phyloP scores from a whole-genome alignment of 2,113 vertebrate species.

The Leptodactylus fuscus region DNA sequence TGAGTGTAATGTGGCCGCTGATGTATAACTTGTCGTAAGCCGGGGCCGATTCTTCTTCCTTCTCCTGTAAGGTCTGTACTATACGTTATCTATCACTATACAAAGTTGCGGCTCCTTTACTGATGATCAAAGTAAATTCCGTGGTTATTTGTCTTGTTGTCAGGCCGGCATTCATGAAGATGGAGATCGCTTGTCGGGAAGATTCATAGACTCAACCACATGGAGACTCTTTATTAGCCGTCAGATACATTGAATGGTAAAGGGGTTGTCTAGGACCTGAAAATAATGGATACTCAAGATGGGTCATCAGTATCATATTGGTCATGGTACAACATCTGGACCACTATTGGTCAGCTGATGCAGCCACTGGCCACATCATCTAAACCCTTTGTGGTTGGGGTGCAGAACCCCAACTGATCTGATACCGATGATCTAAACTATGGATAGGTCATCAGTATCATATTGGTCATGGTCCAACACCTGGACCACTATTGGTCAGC shows the following conservation, averaged over 20 bases:
- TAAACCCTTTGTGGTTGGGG: too few species aligned
- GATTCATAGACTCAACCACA: background rate
- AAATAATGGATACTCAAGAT: too few species aligned
- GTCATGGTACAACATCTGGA: too few species aligned
- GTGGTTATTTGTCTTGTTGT: conserved; percentile 46
- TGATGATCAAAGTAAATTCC: background rate
- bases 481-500: too few species aligned
- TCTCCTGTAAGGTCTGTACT: background rate
- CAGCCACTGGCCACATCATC: too few species aligned
- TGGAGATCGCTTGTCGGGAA: conserved; percentile 30
- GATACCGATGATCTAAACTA: too few species aligned
- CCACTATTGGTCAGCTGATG: too few species aligned
- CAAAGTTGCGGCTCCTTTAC: conserved; percentile 3
- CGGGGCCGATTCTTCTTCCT: background rate
- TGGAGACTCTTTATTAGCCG: background rate
- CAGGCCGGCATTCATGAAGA: conserved; percentile 36
- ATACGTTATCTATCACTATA: background rate
- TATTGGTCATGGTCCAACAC: too few species aligned
- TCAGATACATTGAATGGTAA: background rate
- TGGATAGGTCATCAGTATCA: too few species aligned
- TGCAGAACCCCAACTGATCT: too few species aligned
- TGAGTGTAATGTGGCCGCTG: background rate
- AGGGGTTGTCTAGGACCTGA: too few species aligned
- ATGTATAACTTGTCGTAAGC: background rate
- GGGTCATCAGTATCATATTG: too few species aligned